These are phyloP conservation scores for Lates calcarifer DNA, from an alignment of 2,113 vertebrate genomes.

Conservation along the genomic window DNA sequence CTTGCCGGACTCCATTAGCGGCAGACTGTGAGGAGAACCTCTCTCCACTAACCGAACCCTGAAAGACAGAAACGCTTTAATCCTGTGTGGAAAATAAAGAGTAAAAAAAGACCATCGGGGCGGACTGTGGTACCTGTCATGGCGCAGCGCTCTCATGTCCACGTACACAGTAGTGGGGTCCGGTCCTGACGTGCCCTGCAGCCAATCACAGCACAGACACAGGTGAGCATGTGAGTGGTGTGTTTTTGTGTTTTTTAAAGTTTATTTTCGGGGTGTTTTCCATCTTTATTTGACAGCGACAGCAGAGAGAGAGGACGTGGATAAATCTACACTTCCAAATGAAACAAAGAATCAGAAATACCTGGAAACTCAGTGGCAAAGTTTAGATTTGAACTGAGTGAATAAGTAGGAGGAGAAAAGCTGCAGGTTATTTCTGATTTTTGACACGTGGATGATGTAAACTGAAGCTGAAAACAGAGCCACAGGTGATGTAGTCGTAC, in stretches of 20 bases:
- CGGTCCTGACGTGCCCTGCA: constrained; percentile 96
- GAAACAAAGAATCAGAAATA: too few relatives aligned
- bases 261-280: too few relatives aligned
- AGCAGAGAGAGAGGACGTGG: too few relatives aligned
- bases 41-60: constrained; percentile 85
- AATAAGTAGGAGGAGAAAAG: too few relatives aligned
- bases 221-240: constrained; percentile 22
- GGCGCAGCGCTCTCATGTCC: constrained; percentile 98
- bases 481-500: too few relatives aligned
- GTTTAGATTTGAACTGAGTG: too few relatives aligned
- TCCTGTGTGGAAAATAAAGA: fast-evolving
- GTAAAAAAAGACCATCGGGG: fast-evolving
- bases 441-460: too few relatives aligned
- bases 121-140: constrained; percentile 90
- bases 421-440: too few relatives aligned
- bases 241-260: not conserved
- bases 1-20: constrained; percentile 86
- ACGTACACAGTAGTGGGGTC: constrained; percentile 98
- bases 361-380: too few relatives aligned
- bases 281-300: too few relatives aligned
- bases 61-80: constrained; percentile 51
- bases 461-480: too few relatives aligned
- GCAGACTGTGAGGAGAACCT: constrained; percentile 86
- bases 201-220: constrained; percentile 77
- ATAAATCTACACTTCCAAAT: too few relatives aligned